Conservation (phyloP, 1,140 invertebrate genomes). For the Periplaneta americana region DNA sequence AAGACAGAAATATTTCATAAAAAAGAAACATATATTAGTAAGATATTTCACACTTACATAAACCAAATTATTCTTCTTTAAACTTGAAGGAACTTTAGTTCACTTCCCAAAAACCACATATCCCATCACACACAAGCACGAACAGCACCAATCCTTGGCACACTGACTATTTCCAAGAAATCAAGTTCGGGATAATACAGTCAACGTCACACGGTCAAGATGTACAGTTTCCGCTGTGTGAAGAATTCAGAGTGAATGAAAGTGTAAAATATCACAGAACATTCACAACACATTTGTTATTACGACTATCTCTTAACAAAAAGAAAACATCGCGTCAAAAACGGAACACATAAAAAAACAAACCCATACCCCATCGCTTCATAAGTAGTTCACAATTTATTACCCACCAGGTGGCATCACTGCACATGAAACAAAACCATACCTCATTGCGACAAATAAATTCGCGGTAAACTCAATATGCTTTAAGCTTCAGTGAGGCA, state of each 20-base stretch:
- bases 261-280: not conserved
- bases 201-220: not conserved
- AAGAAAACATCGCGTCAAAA: not conserved
- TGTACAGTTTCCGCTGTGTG: not conserved
- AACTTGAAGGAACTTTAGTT: not conserved
- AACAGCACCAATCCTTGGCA: not conserved
- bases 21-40: no score
- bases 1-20: no score
- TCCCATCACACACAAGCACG: not conserved
- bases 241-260: not conserved
- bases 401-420: not conserved
- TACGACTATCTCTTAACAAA: not conserved
- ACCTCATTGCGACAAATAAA: not conserved
- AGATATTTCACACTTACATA: not conserved
- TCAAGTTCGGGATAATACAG: not conserved
- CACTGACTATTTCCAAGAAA: not conserved
- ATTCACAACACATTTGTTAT: not conserved
- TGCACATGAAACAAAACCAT: not conserved
- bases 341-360: not conserved
- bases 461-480: no score
- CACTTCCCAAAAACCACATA: not conserved
- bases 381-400: not conserved
- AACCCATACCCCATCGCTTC: not conserved
- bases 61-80: not conserved
- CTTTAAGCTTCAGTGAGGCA: no score